Evolutionary conservation across 2,888 invertebrate species (phyloP), one percentile per base, ranked within the genome.

Genomic region (Hyles lineata): DNA sequence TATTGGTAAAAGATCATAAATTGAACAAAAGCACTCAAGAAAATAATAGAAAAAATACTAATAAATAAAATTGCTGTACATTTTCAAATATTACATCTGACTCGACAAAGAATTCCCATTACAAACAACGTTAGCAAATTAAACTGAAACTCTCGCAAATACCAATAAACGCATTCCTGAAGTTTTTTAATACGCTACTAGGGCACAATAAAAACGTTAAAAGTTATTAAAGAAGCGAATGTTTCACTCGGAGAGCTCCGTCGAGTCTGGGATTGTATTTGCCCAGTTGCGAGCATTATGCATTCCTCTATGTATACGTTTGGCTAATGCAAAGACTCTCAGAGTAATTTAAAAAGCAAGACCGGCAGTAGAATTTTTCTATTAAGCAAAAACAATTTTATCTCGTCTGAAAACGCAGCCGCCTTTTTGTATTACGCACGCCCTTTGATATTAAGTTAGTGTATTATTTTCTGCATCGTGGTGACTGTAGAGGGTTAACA

Each of bases 131-230:
- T 11, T 25, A 25, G 25, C 60, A 17, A 60, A 60, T 60, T 25
- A 60, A 60, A 60, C 60, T 11, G 19, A 25, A 60, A 60, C 25
- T 17, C 17, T 67, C 29, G 35, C 60, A 23, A 50, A 67, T 67
- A 50, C 23, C 43, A 50, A 67, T 43, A 63, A 23, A 21, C n/a
- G 23, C 43, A 67, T 67, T 67, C 50, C 67, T 23, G 23, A 67
- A 67, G 67, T 67, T 67, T 67, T 67, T 50, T 50, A 67, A 67
- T 67, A 67, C 67, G 43, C 32, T 35, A n/a, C 62, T 35, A 23
- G 60, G 25, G 60, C 25, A 25, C 29, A 60, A 60, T 60, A 25
- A 60, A 25, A 60, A 60, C 25, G 25, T 4, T 25, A n/a, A 17
- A 60, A 23, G 60, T 60, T 60, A 60, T 60, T 60, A 60, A 60